Base-by-base conservation (phyloP, 2,113 vertebrate genomes). In the Casuarius casuarius region DNA sequence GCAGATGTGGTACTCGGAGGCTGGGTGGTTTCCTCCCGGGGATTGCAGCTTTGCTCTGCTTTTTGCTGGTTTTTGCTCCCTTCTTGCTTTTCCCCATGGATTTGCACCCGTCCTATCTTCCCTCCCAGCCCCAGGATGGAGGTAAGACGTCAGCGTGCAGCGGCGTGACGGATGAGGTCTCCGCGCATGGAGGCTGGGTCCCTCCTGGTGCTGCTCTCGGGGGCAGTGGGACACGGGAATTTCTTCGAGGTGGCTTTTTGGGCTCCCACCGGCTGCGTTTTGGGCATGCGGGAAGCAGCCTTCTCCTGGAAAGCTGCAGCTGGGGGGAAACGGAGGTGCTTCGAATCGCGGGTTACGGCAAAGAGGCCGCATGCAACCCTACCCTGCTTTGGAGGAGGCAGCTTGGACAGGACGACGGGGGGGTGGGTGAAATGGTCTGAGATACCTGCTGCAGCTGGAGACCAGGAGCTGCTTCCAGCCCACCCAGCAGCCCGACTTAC, bases 371-470 rank as follows among this genome's bases (percentile, higher is more conserved):
- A 21, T 35, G 22, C 4, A 13, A 6, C 23, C 75, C 11, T 46
- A 10, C 44, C 93, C 87, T 82, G 90, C 17, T 70, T 6, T 5
- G 2, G 82, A 68, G 75, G 40, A 79, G 85, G 38, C 18, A 4
- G 44, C 0, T 0, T 26, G 23, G 79, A 22, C 0, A 18, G 74
- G 66, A 28, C 0, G 10, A 40, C n/a, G n/a, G n/a, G 8, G 38
- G 25, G 25, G 4, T 5, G 44, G 35, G 14, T 31, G 38, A 40
- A 48, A 66, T 35, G 71, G 11, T 71, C 73, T 49, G 28, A 80
- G 80, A 44, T 17, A 29, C 52, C 20, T 77, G 84, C 59, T 73
- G 42, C 31, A 54, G 3, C 4, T 54, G 76, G 86, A 87, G 72
- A 38, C 1, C 75, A 44, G 25, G n/a, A 68, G 52, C 15, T 67